Base-by-base conservation (phyloP, 2,113 vertebrate species). In the Phaethon lepturus region DNA sequence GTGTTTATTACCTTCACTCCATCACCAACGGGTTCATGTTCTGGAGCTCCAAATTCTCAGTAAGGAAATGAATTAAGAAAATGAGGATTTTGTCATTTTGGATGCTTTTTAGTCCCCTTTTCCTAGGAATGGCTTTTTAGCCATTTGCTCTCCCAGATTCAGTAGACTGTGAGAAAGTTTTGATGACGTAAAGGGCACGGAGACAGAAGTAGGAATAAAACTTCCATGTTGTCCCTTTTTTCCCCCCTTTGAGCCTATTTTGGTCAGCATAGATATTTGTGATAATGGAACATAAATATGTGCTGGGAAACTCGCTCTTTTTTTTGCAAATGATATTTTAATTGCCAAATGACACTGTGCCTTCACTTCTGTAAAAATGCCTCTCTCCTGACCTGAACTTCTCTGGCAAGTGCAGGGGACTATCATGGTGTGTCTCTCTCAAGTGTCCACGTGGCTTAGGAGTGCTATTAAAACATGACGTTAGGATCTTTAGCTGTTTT, bases 1-100 rank as follows among this genome's bases (percentile, higher is more conserved):
- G 23, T 44, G 91, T 85, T 95, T 97, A 95, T 96, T 95, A 78
- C 94, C 80, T 86, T 78, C 93, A 40, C 62, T 77, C 86, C 83
- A 81, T 87, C 86, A 84, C 55, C 17, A 7, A 38, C 2, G 81
- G 49, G 69, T 56, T 64, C 68, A 60, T 18, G 44, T 52, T 75
- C 76, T 75, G 73, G 83, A 87, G 79, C 60, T 91, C 77, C 76
- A 89, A 63, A 60, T 76, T 86, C 77, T 64, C 56, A 53, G 26
- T 9, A 71, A 91, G 60, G 68, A 93, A 93, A 84, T 35, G 5
- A 89, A 71, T 75, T 78, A 56, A 64, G 76, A 77, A 95, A 91
- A 94, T 72, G 18, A 86, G 26, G 26, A 78, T 47, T 86, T 94
- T 72, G 17, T 72, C 22, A 62, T 75, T 90, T 88, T 68, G 62